Evolutionary conservation across 2,797 vertebrate species (phyloP).

Genomic region (Malurus leucopterus): DNA sequence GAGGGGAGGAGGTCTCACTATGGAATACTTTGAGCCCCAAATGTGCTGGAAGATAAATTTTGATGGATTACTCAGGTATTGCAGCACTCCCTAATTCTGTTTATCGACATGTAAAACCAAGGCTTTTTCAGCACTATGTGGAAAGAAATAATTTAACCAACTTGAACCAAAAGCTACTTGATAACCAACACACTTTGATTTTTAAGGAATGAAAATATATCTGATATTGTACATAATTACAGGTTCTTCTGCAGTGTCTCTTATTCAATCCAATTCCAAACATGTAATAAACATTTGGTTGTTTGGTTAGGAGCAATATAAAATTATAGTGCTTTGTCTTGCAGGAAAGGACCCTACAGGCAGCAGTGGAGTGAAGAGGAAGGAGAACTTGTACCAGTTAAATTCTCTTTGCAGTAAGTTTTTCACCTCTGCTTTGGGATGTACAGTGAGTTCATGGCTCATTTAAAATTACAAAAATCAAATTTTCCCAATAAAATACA

Average conservation of each 20-base stretch:
- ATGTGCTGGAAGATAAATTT: slow-evolving; percentile 46
- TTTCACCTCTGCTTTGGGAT: neutral
- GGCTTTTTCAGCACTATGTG: neutral
- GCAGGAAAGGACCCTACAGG: slow-evolving; percentile 49
- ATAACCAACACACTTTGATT: neutral
- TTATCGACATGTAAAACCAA: neutral
- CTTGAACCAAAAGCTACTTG: neutral
- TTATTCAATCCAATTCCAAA: neutral
- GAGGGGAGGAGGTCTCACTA: slow-evolving; percentile 49
- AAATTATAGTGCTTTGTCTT: neutral
- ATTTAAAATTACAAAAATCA: neutral
- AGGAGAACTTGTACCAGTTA: slow-evolving; percentile 31
- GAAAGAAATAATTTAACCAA: neutral
- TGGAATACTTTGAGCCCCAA: slow-evolving; percentile 37
- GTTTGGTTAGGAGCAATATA: neutral
- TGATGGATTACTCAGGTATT: slow-evolving; percentile 46
- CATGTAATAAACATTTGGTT: neutral
- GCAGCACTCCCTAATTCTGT: neutral
- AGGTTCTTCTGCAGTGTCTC: neutral
- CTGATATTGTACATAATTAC: rapidly evolving
- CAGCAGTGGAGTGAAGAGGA: slow-evolving; percentile 50
- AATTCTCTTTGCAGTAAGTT: slow-evolving; percentile 45
- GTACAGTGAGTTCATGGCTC: neutral
- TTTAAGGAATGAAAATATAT: neutral
- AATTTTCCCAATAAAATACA: neutral